Base-by-base conservation (phyloP, 2,888 invertebrate genomes). In the Arge pagana region DNA sequence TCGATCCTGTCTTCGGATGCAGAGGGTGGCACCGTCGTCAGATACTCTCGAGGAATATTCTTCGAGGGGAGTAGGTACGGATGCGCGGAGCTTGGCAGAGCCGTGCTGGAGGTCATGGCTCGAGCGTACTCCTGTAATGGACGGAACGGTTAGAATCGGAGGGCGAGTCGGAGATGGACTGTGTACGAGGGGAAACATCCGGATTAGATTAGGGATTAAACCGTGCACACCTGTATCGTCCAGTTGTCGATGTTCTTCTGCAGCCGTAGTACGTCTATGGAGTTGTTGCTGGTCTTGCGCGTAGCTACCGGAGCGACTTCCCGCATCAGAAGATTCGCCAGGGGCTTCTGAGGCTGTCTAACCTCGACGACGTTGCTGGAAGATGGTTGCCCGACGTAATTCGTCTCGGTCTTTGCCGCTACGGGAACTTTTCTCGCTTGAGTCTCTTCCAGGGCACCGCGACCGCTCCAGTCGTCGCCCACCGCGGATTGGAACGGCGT, bases 191-290 rank as follows among this genome's bases (percentile, higher is more conserved):
- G 42, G 43, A 49, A 42, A 50, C 19, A 15, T 30, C 13, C 13
- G n/a, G 10, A 15, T 23, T 45, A 10, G 26, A n/a, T 24, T 21
- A 4, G n/a, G n/a, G n/a, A n/a, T n/a, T n/a, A n/a, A n/a, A n/a
- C n/a, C n/a, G 21, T n/a, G 21, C 49, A 56, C 58, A 74, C 76
- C 66, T 76, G 72, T 52, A 76, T 76, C 0, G 91, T 92, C 92
- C 92, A 92, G 57, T 87, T 87, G 63, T 92, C 90, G 51, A 92
- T 92, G 61, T 88, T 90, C 61, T 89, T 88, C 69, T 91, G 91
- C 28, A 92, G 77, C 66, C 85, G 84, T 10, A 85, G 82, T 10
- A 90, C 82, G 67, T 91, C 90, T 63, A 89, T 87, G 0, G 85
- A 81, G 58, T 82, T 82, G 37, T 73, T 65, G 0, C 58, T 52